Evolutionary conservation across 2,888 invertebrate genomes (phyloP).

Genomic region (Sinelater perroti): DNA sequence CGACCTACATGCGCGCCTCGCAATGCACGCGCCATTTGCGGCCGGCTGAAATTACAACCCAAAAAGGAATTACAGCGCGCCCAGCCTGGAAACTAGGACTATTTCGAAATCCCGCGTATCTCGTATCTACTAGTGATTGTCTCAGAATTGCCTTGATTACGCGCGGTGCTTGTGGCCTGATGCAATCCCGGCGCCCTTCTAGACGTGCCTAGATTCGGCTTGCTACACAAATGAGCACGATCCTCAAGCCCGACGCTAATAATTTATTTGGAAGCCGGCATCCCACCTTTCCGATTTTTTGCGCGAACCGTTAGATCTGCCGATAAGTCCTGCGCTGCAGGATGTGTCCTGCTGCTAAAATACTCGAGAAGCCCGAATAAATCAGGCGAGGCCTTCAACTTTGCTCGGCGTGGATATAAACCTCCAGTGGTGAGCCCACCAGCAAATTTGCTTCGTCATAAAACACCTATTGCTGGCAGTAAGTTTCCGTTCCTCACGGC

Average conservation of each 20-base stretch:
- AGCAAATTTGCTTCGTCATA: constrained; percentile 2
- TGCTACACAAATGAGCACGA: too few species aligned
- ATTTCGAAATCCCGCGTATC: constrained; percentile 19
- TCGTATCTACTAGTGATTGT: constrained; percentile 24
- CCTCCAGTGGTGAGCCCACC: too few species aligned
- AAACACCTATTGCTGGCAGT: not conserved
- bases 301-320: too few species aligned
- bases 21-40: constrained; percentile 3
- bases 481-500: constrained; percentile 1
- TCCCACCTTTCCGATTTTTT: too few species aligned
- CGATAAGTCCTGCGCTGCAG: too few species aligned
- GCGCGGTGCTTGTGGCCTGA: constrained; percentile 8
- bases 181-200: constrained; percentile 2
- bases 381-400: too few species aligned
- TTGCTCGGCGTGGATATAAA: too few species aligned
- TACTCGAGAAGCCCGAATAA: too few species aligned
- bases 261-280: too few species aligned
- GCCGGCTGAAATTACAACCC: not conserved
- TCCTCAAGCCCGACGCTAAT: too few species aligned
- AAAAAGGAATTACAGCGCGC: constrained; percentile 13
- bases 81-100: constrained; percentile 15
- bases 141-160: constrained; percentile 25
- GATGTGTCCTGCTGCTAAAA: too few species aligned
- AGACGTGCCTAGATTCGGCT: too few species aligned
- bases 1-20: constrained; percentile 4